These are phyloP conservation scores for Calypte anna DNA, from an alignment of 2,113 vertebrate species.

Conservation along the genomic window DNA sequence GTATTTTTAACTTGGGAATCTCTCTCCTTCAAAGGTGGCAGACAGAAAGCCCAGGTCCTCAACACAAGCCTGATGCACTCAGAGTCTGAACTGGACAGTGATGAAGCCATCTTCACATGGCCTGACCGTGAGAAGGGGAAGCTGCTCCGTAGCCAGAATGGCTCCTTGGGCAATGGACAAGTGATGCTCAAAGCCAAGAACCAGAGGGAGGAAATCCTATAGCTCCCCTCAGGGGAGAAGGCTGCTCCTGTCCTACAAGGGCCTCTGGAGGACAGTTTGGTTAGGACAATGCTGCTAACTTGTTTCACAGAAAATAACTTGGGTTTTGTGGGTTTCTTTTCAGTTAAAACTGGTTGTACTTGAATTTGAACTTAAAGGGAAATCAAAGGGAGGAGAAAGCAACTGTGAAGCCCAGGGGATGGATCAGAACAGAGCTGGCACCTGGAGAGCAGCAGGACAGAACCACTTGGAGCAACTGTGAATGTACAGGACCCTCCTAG, in stretches of 20 bases:
- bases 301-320: conserved; percentile 18
- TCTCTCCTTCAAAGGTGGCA: conserved; percentile 75
- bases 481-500: not conserved
- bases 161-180: conserved; percentile 91
- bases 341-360: conserved; percentile 71
- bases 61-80: conserved; percentile 96
- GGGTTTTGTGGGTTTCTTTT: conserved; percentile 51
- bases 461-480: conserved; percentile 31
- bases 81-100: conserved; percentile 95
- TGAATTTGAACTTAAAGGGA: conserved; percentile 71
- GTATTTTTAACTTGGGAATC: not conserved
- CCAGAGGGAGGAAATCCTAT: conserved; percentile 82
- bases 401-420: conserved; percentile 64
- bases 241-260: not conserved
- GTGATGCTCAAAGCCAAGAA: conserved; percentile 82
- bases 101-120: conserved; percentile 91
- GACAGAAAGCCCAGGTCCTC: conserved; percentile 85
- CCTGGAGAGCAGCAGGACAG: not conserved
- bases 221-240: conserved; percentile 31
- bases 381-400: conserved; percentile 55
- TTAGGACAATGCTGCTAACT: conserved; percentile 44
- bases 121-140: conserved; percentile 92
- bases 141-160: conserved; percentile 90
- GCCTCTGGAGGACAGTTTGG: not conserved
- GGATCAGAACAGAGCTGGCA: not conserved